Conservation (phyloP, 2,797 vertebrate genomes). For the Enteromius treurensis region DNA sequence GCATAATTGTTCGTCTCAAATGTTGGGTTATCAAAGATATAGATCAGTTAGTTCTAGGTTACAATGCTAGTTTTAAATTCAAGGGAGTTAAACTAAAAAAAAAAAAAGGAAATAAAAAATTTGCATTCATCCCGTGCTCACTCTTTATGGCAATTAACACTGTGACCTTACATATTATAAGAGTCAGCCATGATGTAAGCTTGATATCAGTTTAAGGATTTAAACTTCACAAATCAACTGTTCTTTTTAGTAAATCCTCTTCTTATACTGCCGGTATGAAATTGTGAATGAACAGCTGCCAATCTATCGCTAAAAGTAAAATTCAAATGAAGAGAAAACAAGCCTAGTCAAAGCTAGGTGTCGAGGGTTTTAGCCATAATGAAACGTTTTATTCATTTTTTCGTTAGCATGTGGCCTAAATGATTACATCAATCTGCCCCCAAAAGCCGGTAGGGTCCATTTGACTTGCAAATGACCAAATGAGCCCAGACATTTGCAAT, state of each 20-base stretch:
- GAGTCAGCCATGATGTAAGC: not conserved
- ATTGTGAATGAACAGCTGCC: conserved; percentile 35
- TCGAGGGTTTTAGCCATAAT: conserved; percentile 71
- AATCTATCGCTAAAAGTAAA: conserved; percentile 49
- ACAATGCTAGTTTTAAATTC: not conserved
- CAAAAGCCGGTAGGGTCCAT: conserved; percentile 74
- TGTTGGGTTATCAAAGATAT: conserved; percentile 9
- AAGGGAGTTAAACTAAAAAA: not conserved
- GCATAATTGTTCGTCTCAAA: not conserved
- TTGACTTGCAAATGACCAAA: conserved; percentile 85
- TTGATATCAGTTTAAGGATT: not conserved
- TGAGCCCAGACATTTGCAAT: conserved; percentile 78
- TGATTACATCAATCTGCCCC: conserved; percentile 81
- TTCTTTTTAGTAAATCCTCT: not conserved
- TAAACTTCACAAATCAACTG: not conserved
- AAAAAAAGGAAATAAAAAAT: not conserved
- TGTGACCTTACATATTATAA: not conserved
- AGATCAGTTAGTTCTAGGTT: not conserved
- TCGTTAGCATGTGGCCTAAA: conserved; percentile 74
- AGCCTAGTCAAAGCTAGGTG: conserved; percentile 55
- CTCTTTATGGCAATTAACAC: conserved; percentile 33
- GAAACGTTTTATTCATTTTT: conserved; percentile 75
- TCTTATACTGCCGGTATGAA: not conserved
- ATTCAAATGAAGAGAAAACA: conserved; percentile 56
- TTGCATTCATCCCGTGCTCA: not conserved